Evolutionary conservation across 2,888 invertebrate species (phyloP), one percentile per base, ranked within the genome.

Genomic region (Thereva unica): DNA sequence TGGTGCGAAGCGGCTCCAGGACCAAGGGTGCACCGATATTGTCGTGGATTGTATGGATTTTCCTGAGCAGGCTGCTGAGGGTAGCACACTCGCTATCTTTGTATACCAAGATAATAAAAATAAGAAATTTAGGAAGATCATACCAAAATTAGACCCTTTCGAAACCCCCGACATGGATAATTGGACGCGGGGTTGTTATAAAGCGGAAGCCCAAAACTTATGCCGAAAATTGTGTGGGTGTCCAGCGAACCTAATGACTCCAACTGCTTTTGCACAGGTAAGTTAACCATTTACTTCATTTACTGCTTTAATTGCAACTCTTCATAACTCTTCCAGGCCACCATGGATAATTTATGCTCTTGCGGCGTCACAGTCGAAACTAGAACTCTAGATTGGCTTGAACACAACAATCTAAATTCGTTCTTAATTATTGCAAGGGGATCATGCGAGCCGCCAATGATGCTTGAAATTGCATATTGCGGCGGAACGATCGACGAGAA

Each of bases 201-300:
- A 89, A 75, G 91, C 89, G 0, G 86, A 88, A 71, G 87, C 88
- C 2, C 92, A 92, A 78, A 91, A 92, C 78, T 81, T 90, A 69
- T 87, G 90, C 1, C 82, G 91, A 42, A 84, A 66, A 71, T 80
- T 92, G 12, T 89, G 88, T 84, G 91, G 92, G 78, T 85, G 87
- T 72, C 90, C 92, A 0, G 86, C 91, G 2, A 92, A 92, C 77
- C 75, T 85, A 68, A 84, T 92, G 80, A 90, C 90, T 35, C 91
- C 92, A 2, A 88, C 87, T 1, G 83, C 84, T n/a, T 92, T 91
- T 76, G 88, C 89, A 4, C 85, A 89, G 78, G 86, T 86, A 6
- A 37, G 42, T 1, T n/a, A 59, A 37, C 41, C 57, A 52, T 45
- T 67, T 4, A 42, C 47, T 5, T 55, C 55, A 42, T 5, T 49